phyloP scores from a whole-genome alignment of 2,113 vertebrate species.

The Loxodonta africana region DNA sequence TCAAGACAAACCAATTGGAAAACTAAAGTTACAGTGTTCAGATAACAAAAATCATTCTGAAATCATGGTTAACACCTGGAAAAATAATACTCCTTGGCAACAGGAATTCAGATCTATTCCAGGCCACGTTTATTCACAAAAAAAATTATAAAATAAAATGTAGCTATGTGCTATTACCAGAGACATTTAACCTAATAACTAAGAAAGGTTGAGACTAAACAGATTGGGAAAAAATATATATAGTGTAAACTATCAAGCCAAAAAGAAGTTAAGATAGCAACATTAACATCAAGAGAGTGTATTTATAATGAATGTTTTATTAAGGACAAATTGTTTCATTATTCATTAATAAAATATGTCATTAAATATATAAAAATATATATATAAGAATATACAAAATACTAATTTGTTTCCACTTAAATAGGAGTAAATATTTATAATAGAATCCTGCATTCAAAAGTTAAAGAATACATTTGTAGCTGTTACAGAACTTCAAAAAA shows the following conservation, averaged over 20 bases:
- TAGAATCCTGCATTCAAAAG: not conserved
- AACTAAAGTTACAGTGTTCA: not conserved
- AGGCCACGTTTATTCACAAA: not conserved
- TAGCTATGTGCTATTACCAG: not conserved
- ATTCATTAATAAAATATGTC: not conserved
- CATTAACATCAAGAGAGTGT: not conserved
- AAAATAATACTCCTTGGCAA: not conserved
- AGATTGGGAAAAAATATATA: not conserved
- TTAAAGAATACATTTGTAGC: not conserved
- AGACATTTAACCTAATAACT: not conserved
- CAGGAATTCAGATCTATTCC: not conserved
- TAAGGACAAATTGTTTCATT: not conserved
- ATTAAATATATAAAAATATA: not conserved
- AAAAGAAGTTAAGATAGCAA: not conserved
- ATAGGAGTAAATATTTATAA: not conserved
- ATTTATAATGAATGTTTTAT: not conserved
- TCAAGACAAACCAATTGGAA: not conserved
- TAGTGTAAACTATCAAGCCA: not conserved
- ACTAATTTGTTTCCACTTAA: not conserved
- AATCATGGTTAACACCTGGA: not conserved
- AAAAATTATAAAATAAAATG: not conserved
- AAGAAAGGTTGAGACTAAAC: not conserved
- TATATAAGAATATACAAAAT: not conserved
- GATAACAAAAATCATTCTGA: slow-evolving; percentile 39
- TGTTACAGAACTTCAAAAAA: not conserved